Percentiles rank a stretch among this genome's conserved stretches.
Evolutionary conservation across 2,797 vertebrate species (phyloP).

Genomic region (Momotus momota): DNA sequence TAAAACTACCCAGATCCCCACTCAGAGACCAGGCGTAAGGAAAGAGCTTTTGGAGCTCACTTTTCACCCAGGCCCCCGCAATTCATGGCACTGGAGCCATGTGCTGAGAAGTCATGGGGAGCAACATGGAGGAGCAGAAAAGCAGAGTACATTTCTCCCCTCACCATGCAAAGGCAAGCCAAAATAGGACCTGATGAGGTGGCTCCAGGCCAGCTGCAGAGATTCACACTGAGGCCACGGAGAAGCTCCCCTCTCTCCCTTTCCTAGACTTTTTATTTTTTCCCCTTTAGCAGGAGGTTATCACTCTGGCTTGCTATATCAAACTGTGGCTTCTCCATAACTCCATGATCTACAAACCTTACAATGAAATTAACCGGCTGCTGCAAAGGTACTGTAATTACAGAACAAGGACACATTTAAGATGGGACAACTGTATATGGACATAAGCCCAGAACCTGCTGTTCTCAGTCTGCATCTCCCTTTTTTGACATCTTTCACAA

Average conservation of each 20-base stretch:
- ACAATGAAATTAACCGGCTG: not conserved
- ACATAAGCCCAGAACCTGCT: not conserved
- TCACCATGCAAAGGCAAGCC: not conserved
- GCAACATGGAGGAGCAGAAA: not conserved
- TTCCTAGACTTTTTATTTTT: not conserved
- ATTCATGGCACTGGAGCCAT: fast-evolving
- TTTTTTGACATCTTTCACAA: not conserved
- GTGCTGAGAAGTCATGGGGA: not conserved
- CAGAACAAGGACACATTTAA: not conserved
- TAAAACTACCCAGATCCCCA: not conserved
- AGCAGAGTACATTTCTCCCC: not conserved
- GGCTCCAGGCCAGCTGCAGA: not conserved
- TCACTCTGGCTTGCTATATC: fast-evolving
- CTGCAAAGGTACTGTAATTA: not conserved
- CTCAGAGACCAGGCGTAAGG: not conserved
- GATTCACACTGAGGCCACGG: not conserved
- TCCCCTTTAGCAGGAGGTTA: not conserved
- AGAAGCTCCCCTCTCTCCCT: not conserved
- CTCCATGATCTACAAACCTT: not conserved
- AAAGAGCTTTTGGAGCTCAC: not conserved
- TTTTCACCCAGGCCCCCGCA: not conserved
- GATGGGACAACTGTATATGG: not conserved
- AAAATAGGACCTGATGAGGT: not conserved
- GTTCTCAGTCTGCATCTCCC: not conserved
- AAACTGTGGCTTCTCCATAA: not conserved